A percentile compares a stretch with the other conserved stretches of the same genome.
These are phyloP conservation scores for Drosophila athabasca DNA, from an alignment of 1,140 invertebrate species.

Conservation along the genomic window DNA sequence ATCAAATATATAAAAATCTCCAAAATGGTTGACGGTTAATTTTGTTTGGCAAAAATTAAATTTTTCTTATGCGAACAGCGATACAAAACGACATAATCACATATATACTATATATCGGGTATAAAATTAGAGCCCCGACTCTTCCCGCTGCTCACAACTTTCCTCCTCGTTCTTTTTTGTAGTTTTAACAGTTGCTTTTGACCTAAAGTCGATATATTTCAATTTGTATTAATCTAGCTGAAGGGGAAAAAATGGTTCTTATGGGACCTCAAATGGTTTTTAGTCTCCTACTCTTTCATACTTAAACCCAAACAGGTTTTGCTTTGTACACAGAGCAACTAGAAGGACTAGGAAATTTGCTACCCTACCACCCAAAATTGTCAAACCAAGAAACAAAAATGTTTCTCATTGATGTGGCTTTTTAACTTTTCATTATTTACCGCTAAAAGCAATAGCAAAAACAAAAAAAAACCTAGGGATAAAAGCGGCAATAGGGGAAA, in stretches of 20 bases:
- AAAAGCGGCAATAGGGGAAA: conserved; percentile 27
- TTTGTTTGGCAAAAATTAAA: too few species aligned
- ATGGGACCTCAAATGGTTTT: conserved; percentile 27
- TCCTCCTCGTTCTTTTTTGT: too few species aligned
- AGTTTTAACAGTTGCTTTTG: background rate
- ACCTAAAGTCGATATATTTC: conserved; percentile 41
- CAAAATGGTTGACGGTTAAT: too few species aligned
- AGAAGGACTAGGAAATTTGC: conserved; percentile 20
- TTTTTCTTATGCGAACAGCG: too few species aligned
- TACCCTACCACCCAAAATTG: background rate
- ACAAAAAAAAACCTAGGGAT: conserved; percentile 10
- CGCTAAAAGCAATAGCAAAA: conserved; percentile 75
- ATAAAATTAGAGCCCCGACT: too few species aligned
- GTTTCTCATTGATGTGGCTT: conserved; percentile 83
- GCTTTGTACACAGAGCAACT: background rate
- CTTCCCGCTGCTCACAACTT: too few species aligned
- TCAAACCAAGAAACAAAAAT: conserved; percentile 61
- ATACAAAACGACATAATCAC: too few species aligned
- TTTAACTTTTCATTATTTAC: conserved; percentile 84
- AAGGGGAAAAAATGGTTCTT: conserved; percentile 2
- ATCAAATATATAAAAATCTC: too few species aligned
- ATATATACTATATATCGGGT: too few species aligned
- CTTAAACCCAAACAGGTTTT: background rate
- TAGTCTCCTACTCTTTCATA: conserved; percentile 17
- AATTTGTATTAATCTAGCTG: conserved; percentile 20